Percentiles rank a stretch among this genome's conserved stretches.
Conservation (phyloP, 2,797 vertebrate genomes). For the Natrix natrix region DNA sequence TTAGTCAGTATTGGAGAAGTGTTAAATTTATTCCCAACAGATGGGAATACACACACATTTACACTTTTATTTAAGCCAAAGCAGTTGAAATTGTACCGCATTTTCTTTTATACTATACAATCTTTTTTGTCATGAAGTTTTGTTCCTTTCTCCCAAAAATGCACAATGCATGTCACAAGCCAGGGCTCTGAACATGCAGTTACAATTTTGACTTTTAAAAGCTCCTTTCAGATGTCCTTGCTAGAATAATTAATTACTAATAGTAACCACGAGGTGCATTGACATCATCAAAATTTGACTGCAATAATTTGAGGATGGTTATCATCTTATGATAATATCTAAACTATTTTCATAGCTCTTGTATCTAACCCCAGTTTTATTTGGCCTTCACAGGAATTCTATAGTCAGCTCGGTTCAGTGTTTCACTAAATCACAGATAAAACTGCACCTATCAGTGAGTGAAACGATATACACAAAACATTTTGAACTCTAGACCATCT, state of each 20-base stretch:
- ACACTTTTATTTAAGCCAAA: neutral
- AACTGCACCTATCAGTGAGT: neutral
- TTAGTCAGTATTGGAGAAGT: neutral
- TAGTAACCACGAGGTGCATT: constrained; percentile 42
- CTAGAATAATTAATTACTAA: constrained; percentile 39
- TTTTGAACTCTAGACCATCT: neutral
- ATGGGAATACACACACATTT: neutral
- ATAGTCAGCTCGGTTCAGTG: neutral
- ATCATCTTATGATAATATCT: constrained; percentile 16
- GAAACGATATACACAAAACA: neutral
- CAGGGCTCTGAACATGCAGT: neutral
- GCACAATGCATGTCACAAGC: neutral
- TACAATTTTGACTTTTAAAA: neutral
- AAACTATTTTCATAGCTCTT: constrained; percentile 18
- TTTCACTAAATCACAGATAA: neutral
- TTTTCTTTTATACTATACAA: neutral
- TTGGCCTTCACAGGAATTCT: neutral
- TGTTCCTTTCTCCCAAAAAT: neutral
- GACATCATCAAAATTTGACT: constrained; percentile 31
- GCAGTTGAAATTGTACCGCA: neutral
- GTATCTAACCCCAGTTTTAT: neutral
- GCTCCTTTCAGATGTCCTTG: neutral
- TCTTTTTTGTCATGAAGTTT: neutral
- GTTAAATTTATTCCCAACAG: neutral
- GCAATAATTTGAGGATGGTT: constrained; percentile 29